Evolutionary conservation across 2,797 vertebrate species (phyloP), one percentile per base, ranked within the genome.

Genomic region (Pantherophis alleghaniensis): DNA sequence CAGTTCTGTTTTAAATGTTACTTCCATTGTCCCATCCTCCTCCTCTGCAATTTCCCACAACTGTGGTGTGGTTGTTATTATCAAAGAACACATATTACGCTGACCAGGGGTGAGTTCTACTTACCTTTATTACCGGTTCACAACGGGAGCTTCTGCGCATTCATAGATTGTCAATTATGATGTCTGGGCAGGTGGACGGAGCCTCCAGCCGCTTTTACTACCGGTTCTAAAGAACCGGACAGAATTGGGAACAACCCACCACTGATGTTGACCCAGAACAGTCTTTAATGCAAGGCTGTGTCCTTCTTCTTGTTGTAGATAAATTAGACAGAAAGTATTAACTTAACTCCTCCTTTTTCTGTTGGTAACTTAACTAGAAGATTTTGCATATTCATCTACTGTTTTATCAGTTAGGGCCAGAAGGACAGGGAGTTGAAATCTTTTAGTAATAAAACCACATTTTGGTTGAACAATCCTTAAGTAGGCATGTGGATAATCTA

Each of bases 131-230:
- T 51, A 51, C 47, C 47, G 6, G 47, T 51, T 51, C 47, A 0
- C 6, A 51, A 51, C 47, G 6, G 47, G 6, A 51, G 47, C 47
- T 51, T 51, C 47, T 51, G 47, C 1, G 6, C 47, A 51, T 51
- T 1, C 5, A 51, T 32, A 32, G 47, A 51, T 51, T 51, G 47
- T 51, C 6, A 51, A 7, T 51, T 51, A 51, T 51, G 47, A 51
- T 51, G 47, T 51, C 1, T 1, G 5, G 47, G 47, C 0, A 0
- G 6, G 47, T 51, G 6, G 47, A 1, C 47, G 47, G 47, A 51
- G 47, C 47, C 47, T 51, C 47, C 1, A 0, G 4, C 42, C 4
- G 2, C 42, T 51, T 51, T 51, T 51, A 51, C 47, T 51, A 7
- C 47, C 6, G 0, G 47, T 51, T 51, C 47, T 51, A 51, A 51